A percentile compares a stretch with the other conserved stretches of the same genome.
Conservation (phyloP, 2,797 vertebrate genomes). For the Propithecus perrieri region DNA sequence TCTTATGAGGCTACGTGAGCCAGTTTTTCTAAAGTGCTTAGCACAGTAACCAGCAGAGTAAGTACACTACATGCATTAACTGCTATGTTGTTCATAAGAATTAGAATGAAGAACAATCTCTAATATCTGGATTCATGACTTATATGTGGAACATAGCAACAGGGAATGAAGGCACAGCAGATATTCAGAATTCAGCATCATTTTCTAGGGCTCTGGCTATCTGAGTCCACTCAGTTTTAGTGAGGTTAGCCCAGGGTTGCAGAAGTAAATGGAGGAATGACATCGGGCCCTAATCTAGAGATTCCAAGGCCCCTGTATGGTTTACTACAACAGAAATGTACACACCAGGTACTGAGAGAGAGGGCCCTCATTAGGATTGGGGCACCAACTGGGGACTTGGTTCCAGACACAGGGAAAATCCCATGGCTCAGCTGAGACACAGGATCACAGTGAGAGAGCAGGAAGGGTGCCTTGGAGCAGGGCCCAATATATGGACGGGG, state of each 20-base stretch:
- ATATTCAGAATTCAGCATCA: neutral
- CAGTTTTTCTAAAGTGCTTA: neutral
- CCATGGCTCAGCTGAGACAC: neutral
- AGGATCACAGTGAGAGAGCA: neutral
- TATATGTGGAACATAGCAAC: neutral
- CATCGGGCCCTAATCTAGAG: neutral
- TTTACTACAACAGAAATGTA: neutral
- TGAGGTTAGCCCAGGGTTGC: neutral
- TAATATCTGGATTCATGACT: neutral
- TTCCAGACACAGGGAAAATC: neutral
- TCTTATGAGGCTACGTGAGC: neutral
- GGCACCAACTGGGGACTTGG: neutral
- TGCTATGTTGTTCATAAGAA: neutral
- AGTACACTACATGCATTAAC: rapidly evolving
- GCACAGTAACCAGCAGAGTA: neutral
- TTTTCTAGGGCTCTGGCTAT: neutral
- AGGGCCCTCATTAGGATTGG: neutral
- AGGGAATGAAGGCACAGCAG: neutral
- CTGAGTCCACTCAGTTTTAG: neutral
- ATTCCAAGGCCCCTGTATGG: neutral
- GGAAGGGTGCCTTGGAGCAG: neutral
- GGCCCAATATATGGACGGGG: neutral
- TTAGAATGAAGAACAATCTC: neutral
- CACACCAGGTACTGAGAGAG: neutral
- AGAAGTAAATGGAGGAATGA: neutral